phyloP scores from a whole-genome alignment of 2,888 invertebrate genomes.

The Lottia gigantea region DNA sequence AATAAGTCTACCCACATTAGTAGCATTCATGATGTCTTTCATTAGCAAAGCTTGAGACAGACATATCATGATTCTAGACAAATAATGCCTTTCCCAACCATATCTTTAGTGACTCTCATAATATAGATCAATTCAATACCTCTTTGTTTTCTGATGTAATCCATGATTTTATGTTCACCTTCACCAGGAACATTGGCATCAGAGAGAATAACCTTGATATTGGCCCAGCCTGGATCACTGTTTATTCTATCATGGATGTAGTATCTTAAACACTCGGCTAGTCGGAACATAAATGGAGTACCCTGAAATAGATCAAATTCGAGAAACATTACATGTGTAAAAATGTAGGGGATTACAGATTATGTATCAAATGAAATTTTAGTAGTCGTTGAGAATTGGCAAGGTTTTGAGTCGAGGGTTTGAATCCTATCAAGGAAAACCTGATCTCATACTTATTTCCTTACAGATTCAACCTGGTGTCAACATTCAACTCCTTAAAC shows the following conservation, averaged over 20 bases:
- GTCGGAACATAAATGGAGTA: slow-evolving; percentile 95
- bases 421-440: too few relatives aligned
- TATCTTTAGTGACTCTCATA: background rate
- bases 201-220: slow-evolving; percentile 91
- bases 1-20: too few relatives aligned
- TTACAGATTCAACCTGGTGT: too few relatives aligned
- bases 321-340: too few relatives aligned
- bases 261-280: slow-evolving; percentile 81
- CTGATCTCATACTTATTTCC: too few relatives aligned
- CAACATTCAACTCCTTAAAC: too few relatives aligned
- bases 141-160: slow-evolving; percentile 94
- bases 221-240: slow-evolving; percentile 93
- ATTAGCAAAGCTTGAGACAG: too few relatives aligned
- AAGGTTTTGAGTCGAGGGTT: background rate
- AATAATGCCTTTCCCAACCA: too few relatives aligned
- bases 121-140: slow-evolving; percentile 69
- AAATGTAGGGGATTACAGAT: background rate
- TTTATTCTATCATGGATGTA: slow-evolving; percentile 91
- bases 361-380: background rate
- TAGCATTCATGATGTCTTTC: too few relatives aligned
- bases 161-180: slow-evolving; percentile 99
- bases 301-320: slow-evolving; percentile 72
- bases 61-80: too few relatives aligned
- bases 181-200: slow-evolving; percentile 88
- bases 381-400: too few relatives aligned